Conservation (phyloP, 1,140 invertebrate genomes). For the Drosophila obscura region DNA sequence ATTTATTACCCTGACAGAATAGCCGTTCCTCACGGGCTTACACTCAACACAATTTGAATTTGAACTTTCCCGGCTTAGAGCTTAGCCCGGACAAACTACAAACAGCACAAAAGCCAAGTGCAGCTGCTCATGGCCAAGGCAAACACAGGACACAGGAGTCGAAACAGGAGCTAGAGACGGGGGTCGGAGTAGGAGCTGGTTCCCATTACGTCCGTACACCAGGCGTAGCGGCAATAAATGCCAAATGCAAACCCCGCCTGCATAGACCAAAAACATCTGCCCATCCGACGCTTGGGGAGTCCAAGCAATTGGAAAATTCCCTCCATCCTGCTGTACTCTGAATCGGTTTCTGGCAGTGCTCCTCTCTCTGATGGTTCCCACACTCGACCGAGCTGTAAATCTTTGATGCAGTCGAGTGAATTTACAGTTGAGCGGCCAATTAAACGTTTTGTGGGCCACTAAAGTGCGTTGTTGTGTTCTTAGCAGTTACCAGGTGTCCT, state of each 20-base stretch:
- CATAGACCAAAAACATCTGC: constrained; percentile 47
- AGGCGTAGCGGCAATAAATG: constrained; percentile 45
- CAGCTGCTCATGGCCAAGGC: constrained; percentile 48
- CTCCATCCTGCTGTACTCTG: not conserved
- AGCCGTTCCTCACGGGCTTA: constrained; percentile 36
- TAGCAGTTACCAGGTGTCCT: constrained; percentile 25
- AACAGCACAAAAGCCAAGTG: constrained; percentile 43
- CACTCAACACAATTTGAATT: constrained; percentile 38
- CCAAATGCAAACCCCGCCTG: constrained; percentile 54
- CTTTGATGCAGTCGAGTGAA: constrained; percentile 62
- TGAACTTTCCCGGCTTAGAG: constrained; percentile 59
- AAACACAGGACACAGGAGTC: constrained; percentile 28
- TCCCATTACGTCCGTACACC: constrained; percentile 11
- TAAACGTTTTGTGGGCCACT: constrained; percentile 49
- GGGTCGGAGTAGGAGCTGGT: not conserved
- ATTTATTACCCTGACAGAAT: constrained; percentile 35
- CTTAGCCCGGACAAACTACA: constrained; percentile 33
- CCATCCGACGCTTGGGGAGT: not conserved
- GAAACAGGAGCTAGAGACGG: not conserved
- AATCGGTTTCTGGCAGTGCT: no score
- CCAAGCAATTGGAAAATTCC: constrained; percentile 57
- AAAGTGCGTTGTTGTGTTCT: constrained; percentile 61
- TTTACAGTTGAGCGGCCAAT: constrained; percentile 64
- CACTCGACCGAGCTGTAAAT: constrained; percentile 52
- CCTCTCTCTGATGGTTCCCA: constrained; percentile 3